These are phyloP conservation scores for Orchesella cincta DNA, from an alignment of 1,140 invertebrate species.

Conservation along the genomic window DNA sequence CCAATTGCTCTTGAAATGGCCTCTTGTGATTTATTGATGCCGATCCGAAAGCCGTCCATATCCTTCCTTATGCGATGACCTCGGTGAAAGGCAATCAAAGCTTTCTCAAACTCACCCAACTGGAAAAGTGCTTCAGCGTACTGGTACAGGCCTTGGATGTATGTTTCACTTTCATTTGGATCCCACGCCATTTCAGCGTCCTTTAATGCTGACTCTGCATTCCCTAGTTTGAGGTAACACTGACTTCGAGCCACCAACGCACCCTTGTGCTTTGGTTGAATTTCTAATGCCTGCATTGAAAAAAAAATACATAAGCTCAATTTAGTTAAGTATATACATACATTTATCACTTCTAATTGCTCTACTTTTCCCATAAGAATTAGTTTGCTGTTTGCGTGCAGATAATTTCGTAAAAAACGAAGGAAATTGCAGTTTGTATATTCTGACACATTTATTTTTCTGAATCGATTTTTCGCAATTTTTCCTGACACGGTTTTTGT, in stretches of 20 bases:
- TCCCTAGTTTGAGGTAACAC: conserved; percentile 84
- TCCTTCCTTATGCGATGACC: conserved; percentile 73
- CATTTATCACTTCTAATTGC: no score
- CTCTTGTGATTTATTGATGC: conserved; percentile 90
- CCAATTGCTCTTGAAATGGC: conserved; percentile 92
- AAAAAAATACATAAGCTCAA: not conserved
- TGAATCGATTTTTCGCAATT: no score
- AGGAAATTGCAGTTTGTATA: no score
- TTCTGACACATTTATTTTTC: no score
- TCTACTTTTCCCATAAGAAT: conserved; percentile 53
- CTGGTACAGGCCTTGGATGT: conserved; percentile 72
- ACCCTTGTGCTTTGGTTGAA: conserved; percentile 79
- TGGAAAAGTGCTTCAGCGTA: conserved; percentile 73
- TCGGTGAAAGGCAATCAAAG: conserved; percentile 83
- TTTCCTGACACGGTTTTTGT: no score
- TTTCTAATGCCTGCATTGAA: conserved; percentile 73
- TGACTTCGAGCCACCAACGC: conserved; percentile 84
- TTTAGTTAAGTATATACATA: no score
- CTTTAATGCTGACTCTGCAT: conserved; percentile 75
- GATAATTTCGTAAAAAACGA: not conserved
- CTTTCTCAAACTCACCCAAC: conserved; percentile 88
- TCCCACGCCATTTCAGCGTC: conserved; percentile 81
- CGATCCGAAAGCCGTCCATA: conserved; percentile 80
- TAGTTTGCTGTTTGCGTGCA: not conserved
- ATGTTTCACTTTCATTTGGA: conserved; percentile 61